Percentiles rank a stretch among this genome's conserved stretches.
Evolutionary conservation across 2,888 invertebrate species (phyloP).

Genomic region (Muschampia plurimacula): DNA sequence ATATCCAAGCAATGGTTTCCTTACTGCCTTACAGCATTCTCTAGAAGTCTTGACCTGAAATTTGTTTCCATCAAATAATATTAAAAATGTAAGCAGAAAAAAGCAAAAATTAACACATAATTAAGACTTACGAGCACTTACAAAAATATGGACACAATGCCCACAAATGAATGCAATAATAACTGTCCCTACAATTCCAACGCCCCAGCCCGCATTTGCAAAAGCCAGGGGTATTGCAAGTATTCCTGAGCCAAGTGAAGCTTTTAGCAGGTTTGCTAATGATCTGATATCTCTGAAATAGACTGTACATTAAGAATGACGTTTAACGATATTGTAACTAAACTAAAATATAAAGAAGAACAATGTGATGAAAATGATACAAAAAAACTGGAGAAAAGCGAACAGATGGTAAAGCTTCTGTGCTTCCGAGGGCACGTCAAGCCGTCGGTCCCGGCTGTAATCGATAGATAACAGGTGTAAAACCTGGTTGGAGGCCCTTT

Average conservation of each 20-base stretch:
- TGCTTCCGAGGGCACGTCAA: no score
- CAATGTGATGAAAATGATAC: no score
- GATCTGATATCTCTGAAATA: conserved; percentile 74
- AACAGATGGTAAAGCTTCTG: no score
- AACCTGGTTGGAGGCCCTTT: no score
- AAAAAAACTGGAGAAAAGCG: no score
- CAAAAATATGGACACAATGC: conserved; percentile 80
- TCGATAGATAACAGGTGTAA: no score
- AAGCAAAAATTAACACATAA: neutral
- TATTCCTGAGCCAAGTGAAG: conserved; percentile 89
- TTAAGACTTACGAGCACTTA: conserved; percentile 56
- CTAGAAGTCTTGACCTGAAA: conserved; percentile 74
- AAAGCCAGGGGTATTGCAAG: conserved; percentile 90
- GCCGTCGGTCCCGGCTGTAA: no score
- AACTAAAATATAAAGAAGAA: no score
- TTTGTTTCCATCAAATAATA: neutral
- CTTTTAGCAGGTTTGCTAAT: conserved; percentile 75
- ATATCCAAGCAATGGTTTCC: conserved; percentile 83
- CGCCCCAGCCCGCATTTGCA: conserved; percentile 88
- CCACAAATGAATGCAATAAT: conserved; percentile 74
- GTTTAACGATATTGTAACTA: no score
- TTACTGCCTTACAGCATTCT: conserved; percentile 73
- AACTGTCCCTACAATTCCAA: conserved; percentile 85
- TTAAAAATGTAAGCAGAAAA: neutral
- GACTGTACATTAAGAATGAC: neutral